Evolutionary conservation across 1,140 invertebrate genomes (phyloP), one percentile per base, ranked within the genome.

Genomic region (Diploscapter pachys): DNA sequence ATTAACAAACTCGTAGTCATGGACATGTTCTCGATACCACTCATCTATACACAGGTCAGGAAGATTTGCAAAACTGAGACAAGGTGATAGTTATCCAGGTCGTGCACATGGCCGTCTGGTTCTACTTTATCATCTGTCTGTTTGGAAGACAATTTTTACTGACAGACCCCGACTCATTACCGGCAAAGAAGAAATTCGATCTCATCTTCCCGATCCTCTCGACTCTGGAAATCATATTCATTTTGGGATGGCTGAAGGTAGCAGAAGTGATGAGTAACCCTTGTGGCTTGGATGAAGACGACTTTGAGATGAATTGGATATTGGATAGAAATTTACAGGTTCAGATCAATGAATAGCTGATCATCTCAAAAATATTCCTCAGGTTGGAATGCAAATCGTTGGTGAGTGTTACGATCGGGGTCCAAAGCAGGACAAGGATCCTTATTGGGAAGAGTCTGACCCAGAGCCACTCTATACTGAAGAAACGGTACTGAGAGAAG

Each of bases 21-120:
- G 66, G 82, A 85, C 65, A 82, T 81, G 82, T 80, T 83, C 13
- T 78, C 84, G 4, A 78, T 83, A 31, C 81, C 84, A 5, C 66
- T 86, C 9, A 77, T 81, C 11, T 81, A 82, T 31, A 76, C 73
- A 56, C 72, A 78, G 50, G 73, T 76, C 52, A 51, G n/a, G 5
- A 31, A 31, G 31, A 31, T 69, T 53, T 11, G 11, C 77, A 13
- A 77, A 52, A n/a, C 11, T 64, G 31, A 6, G 8, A 53, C 59
- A 75, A 56, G 73, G 51, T 5, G 73, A 56, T 2, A 75, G n/a
- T 71, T 51, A n/a, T 75, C 48, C 13, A 77, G 63, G 78, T 76
- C 5, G 78, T 80, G 4, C 72, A 80, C 69, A 54, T 80, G 2
- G 75, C 73, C 2, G 84, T 84, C 5, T 62, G 82, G 3, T 68